Percentiles rank a stretch among this genome's conserved stretches.
These are phyloP conservation scores for Pinna nobilis DNA, from an alignment of 1,140 invertebrate species.

Conservation along the genomic window DNA sequence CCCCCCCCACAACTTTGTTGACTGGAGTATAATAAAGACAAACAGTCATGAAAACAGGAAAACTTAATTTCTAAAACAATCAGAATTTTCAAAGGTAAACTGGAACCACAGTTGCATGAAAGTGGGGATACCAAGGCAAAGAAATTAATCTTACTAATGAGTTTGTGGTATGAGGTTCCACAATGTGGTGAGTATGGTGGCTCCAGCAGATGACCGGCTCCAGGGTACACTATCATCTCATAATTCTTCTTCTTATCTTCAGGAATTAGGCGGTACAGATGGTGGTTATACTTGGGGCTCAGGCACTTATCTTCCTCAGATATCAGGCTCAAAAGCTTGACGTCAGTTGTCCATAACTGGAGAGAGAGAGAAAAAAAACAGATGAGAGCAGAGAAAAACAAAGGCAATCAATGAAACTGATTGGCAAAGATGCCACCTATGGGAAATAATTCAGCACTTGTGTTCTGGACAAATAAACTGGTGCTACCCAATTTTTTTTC, in stretches of 20 bases:
- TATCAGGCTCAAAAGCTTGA: neutral
- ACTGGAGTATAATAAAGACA: neutral
- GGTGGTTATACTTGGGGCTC: neutral
- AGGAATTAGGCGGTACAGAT: neutral
- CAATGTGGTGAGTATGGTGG: constrained; percentile 43
- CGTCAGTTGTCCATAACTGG: constrained; percentile 16
- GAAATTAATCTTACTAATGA: constrained; percentile 8
- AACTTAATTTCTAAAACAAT: neutral
- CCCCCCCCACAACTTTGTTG: no score
- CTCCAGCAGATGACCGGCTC: constrained; percentile 48
- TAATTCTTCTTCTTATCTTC: constrained; percentile 21
- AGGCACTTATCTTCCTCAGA: constrained; percentile 10
- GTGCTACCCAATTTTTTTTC: no score
- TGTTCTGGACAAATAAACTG: neutral
- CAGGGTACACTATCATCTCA: constrained; percentile 37
- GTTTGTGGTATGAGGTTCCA: constrained; percentile 15
- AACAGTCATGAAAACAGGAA: neutral
- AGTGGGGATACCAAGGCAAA: no score
- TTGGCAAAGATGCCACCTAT: neutral
- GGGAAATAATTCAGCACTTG: neutral
- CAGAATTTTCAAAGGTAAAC: neutral
- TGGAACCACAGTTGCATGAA: neutral
- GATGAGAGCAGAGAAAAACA: neutral
- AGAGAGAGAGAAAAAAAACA: neutral
- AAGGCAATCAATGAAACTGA: neutral